Evolutionary conservation across 35 echinoderm and acorn worm genomes (phyloP), one percentile per base, ranked within the genome.

Genomic region (Heliocidaris tuberculata): DNA sequence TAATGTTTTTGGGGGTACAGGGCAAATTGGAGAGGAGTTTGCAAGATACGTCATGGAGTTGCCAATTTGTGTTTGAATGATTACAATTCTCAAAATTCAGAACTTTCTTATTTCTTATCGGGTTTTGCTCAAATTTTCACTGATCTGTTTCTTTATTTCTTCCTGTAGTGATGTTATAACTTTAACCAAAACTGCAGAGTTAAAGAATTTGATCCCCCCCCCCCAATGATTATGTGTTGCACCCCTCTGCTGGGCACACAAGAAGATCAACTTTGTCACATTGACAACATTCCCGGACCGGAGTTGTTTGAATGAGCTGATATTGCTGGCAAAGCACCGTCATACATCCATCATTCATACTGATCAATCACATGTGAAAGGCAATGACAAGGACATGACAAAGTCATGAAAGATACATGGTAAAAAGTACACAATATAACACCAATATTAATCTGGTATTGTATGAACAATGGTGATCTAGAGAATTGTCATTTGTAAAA

Each of bases 371-470:
- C 65, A 78, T 78, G 27, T 21, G 15, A 78, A 78, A 78, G 65
- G 65, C 65, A 78, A 27, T 7, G 15, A n/a, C 65, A 78, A 78
- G 21, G 65, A 78, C 65, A 78, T 21, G 65, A n/a, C 65, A 78
- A n/a, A 19, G 65, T 78, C 65, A 78, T 78, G 65, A 78, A 78
- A 78, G 65, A 78, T 78, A 78, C 65, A 78, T 78, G 65, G 65
- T 78, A 78, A 78, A 78, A 42, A 42, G 35, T 78, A 7, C 65
- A 78, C 65, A 78, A n/a, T 78, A 78, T 78, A 78, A 56, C 52
- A 56, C 52, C 52, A 78, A 78, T 78, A 78, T 78, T n/a, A 78
- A 21, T 78, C 6, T 24, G 65, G 21, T 78, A 78, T 78, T 78
- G 65, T 27, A 78, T n/a, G 65, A 78, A 27, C 65, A 78, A 24